A percentile compares a stretch with the other conserved stretches of the same genome.
Conservation (phyloP, 1,140 invertebrate species). For the Nomia melanderi region DNA sequence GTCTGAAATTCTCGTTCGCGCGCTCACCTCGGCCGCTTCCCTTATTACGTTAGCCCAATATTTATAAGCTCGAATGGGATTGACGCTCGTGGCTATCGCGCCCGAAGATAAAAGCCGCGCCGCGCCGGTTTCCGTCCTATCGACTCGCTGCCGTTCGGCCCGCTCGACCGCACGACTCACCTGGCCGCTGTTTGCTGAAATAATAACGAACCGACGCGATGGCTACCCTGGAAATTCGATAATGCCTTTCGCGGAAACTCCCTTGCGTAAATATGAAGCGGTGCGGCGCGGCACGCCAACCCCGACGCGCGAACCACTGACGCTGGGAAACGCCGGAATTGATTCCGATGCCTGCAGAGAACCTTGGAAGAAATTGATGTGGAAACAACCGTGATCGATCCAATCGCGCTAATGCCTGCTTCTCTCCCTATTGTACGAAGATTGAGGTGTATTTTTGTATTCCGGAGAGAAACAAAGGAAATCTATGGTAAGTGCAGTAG, state of each 20-base stretch:
- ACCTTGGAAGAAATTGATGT: not conserved
- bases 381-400: constrained; percentile 42
- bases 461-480: constrained; percentile 23
- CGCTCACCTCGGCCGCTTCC: not conserved
- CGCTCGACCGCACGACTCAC: constrained; percentile 45
- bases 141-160: no score
- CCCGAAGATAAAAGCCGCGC: constrained; percentile 8
- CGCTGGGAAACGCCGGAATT: not conserved
- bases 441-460: constrained; percentile 17
- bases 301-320: not conserved
- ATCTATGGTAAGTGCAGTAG: no score
- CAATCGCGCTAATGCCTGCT: constrained; percentile 68
- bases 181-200: constrained; percentile 60
- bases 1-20: not conserved
- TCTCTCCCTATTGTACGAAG: constrained; percentile 64
- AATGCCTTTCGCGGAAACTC: constrained; percentile 54
- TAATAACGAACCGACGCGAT: constrained; percentile 52
- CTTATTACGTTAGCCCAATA: constrained; percentile 16
- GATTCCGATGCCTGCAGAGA: not conserved
- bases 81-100: constrained; percentile 6
- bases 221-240: constrained; percentile 60
- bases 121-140: constrained; percentile 41
- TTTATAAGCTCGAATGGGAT: constrained; percentile 37
- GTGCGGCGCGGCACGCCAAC: constrained; percentile 10
- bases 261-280: constrained; percentile 26